Base-by-base conservation (phyloP, 2,888 invertebrate species). In the Cheilosia vulpina region DNA sequence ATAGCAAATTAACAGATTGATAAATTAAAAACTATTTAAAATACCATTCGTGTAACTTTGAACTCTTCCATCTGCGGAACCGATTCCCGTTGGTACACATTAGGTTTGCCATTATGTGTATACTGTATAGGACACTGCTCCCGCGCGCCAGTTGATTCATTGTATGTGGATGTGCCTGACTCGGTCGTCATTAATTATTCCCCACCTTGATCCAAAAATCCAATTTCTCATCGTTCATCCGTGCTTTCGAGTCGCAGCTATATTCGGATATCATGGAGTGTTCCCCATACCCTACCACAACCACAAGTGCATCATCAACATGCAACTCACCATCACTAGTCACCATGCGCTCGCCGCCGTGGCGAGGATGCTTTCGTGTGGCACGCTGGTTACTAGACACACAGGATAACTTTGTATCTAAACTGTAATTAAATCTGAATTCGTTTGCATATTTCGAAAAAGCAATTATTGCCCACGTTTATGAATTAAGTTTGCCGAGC, bases 381-480 rank as follows among this genome's bases (percentile, higher is more conserved):
- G 65, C 52, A 21, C 45, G 21, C 68, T 69, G 53, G 45, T 41
- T 73, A 31, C 47, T 77, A 80, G 53, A 53, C 66, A 79, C 65
- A 62, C 66, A 55, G 58, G 65, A 73, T 75, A 84, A 75, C 79
- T 84, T 84, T 80, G 84, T 80, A 75, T 75, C 84, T 80, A 84
- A 84, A 84, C 80, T 84, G 84, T 80, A 80, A 84, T 84, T 84
- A 84, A 84, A 84, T 84, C 80, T 84, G 84, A 84, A 84, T 84
- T 80, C 84, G 75, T 84, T 84, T 79, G 84, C 84, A 84, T 84
- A 84, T 84, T 84, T 75, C 75, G 79, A 84, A 84, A 72, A 84
- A 84, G 84, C 84, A 84, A 80, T 84, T 84, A 80, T 84, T 79
- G 79, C 75, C 68, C 75, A 80, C 84, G 84, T 75, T 84, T 80